Base-by-base conservation (phyloP, 2,113 vertebrate species). In the Sinocyclocheilus anshuiensis region DNA sequence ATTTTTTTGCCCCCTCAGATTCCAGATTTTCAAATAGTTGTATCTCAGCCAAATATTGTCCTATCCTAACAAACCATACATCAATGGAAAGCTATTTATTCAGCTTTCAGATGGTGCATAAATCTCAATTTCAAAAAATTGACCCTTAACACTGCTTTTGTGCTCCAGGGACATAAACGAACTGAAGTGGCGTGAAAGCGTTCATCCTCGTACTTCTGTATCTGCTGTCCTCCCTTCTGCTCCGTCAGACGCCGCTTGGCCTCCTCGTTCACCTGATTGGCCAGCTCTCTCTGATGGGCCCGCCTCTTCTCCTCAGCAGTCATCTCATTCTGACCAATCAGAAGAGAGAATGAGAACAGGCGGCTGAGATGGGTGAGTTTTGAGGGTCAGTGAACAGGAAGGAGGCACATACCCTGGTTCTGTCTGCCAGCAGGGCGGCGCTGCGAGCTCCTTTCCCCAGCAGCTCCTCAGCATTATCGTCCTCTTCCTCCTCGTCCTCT, bases 231-330 rank as follows among this genome's bases (percentile, higher is more conserved):
- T 1, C 97, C 97, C 22, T 97, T 97, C 92, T 97, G 96, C 90
- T 98, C 97, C 0, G 97, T 99, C 81, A 99, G 75, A 0, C 97
- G 94, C 0, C 97, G 92, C 36, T 95, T 96, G 4, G 97, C 97
- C 50, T 98, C 97, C n/a, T 98, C 97, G 7, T 99, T 98, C 86
- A 99, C 91, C 18, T 97, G 95, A 50, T 95, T 90, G 50, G 97
- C 97, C 90, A 99, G 12, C 77, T 98, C 97, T 88, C 95, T 97
- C 88, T 99, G 97, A 91, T 98, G 97, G 0, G 97, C 94, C 2
- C 97, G 95, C 63, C 97, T 94, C 90, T 99, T 98, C 91, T 99
- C 97, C 91, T 98, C 97, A 0, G 97, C 97, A 0, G 97, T 99
- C 96, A 99, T 95, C 87, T 98, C 97, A 12, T 98, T 98, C 97